Conservation (phyloP, 2,888 invertebrate species). For the Malthinus seriepunctatus region DNA sequence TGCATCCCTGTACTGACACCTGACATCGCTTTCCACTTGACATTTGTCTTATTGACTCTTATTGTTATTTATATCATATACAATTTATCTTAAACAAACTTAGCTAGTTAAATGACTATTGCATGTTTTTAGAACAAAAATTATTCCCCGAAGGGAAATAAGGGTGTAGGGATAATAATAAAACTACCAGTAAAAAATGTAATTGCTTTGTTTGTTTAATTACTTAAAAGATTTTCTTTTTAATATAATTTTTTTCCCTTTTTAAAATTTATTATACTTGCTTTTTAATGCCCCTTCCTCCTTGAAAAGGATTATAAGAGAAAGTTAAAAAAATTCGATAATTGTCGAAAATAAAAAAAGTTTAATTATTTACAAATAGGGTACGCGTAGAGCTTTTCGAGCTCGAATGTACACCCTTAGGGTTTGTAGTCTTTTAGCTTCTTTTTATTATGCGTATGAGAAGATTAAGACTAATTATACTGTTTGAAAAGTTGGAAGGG, state of each 20-base stretch:
- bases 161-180: slow-evolving; percentile 28
- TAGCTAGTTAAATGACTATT: slow-evolving; percentile 3
- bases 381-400: background rate
- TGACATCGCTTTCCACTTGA: slow-evolving; percentile 50
- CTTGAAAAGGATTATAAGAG: slow-evolving; percentile 33
- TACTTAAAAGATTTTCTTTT: slow-evolving; percentile 39
- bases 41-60: slow-evolving; percentile 44
- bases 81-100: too few relatives aligned
- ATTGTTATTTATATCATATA: slow-evolving; percentile 8
- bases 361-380: background rate
- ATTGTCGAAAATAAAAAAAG: background rate
- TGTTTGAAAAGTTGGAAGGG: slow-evolving; percentile 34
- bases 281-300: slow-evolving; percentile 28
- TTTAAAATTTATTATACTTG: slow-evolving; percentile 37
- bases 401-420: slow-evolving; percentile 24
- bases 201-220: slow-evolving; percentile 40
- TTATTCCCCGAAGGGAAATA: slow-evolving; percentile 15
- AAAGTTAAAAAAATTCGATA: too few relatives aligned
- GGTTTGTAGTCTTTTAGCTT: slow-evolving; percentile 27
- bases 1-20: slow-evolving; percentile 47
- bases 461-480: slow-evolving; percentile 37
- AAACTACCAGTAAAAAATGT: slow-evolving; percentile 33
- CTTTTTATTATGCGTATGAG: slow-evolving; percentile 32
- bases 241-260: slow-evolving; percentile 36
- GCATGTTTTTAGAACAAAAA: slow-evolving; percentile 21